phyloP scores from a whole-genome alignment of 2,888 invertebrate genomes.

The Tenodera sinensis region DNA sequence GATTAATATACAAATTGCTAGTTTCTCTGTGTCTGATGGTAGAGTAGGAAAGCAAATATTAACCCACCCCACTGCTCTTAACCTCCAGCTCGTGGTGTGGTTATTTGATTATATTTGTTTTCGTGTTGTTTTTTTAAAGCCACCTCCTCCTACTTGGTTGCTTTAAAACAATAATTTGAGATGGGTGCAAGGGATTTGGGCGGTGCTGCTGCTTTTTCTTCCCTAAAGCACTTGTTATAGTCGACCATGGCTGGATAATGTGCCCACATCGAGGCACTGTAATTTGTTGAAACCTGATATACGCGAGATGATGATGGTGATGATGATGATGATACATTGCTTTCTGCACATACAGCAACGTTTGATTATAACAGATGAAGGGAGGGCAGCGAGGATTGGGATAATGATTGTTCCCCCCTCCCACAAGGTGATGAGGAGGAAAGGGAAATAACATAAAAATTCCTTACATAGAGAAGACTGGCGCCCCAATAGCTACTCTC shows the following conservation, averaged over 20 bases:
- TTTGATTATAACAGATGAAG: neutral
- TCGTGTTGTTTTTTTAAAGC: neutral
- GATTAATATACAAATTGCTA: slow-evolving; percentile 13
- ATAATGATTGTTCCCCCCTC: neutral
- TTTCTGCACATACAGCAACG: neutral
- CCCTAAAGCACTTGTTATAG: neutral
- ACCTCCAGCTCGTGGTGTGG: neutral
- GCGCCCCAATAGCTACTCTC: neutral
- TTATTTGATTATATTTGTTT: slow-evolving; percentile 13
- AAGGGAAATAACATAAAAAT: slow-evolving; percentile 11
- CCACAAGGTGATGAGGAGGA: neutral
- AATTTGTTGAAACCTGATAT: slow-evolving; percentile 18
- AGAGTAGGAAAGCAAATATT: neutral
- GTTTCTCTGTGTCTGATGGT: neutral
- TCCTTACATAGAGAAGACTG: neutral
- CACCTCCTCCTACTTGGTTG: neutral
- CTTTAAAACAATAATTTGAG: slow-evolving; percentile 8
- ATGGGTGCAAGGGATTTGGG: slow-evolving; percentile 4
- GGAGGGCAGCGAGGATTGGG: neutral
- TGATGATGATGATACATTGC: slow-evolving; percentile 13
- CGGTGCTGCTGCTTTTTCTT: neutral
- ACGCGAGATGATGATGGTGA: neutral
- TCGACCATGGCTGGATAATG: slow-evolving; percentile 3
- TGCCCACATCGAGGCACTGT: neutral
- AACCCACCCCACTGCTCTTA: neutral